Percentiles rank a stretch among this genome's conserved stretches.
phyloP scores from a whole-genome alignment of 2,113 vertebrate genomes.

The Cranoglanis bouderius region DNA sequence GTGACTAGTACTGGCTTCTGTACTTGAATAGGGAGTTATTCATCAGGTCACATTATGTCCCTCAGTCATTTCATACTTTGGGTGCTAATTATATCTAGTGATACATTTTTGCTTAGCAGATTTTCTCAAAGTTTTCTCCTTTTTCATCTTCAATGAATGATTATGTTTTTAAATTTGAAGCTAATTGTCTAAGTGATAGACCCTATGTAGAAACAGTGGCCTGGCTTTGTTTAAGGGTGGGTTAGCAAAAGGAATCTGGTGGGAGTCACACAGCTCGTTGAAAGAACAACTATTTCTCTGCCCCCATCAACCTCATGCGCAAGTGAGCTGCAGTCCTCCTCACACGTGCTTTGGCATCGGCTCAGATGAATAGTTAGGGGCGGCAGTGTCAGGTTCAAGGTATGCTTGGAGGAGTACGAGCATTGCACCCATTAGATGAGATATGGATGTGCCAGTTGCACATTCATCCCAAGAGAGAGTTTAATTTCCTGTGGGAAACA shows the following conservation, averaged over 20 bases:
- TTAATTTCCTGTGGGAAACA: conserved; percentile 29
- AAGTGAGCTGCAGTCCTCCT: conserved; percentile 44
- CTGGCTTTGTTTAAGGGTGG: conserved; percentile 42
- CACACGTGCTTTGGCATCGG: conserved; percentile 52
- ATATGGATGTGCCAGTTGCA: conserved; percentile 54
- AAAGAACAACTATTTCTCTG: conserved; percentile 47
- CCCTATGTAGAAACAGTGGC: conserved; percentile 6
- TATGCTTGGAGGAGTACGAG: conserved; percentile 61
- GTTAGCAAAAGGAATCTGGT: conserved; percentile 53
- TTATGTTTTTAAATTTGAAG: neutral
- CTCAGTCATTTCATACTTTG: neutral
- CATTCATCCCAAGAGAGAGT: conserved; percentile 42
- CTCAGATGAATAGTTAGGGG: conserved; percentile 51
- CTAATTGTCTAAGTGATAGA: neutral
- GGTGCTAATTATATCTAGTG: neutral
- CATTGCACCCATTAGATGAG: conserved; percentile 55
- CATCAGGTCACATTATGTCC: neutral
- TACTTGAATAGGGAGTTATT: conserved; percentile 13
- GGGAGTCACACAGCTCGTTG: conserved; percentile 47
- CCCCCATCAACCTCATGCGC: conserved; percentile 48
- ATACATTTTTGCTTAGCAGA: conserved; percentile 8
- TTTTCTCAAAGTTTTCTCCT: neutral
- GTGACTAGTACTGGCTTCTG: conserved; percentile 46
- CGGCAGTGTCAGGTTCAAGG: conserved; percentile 58
- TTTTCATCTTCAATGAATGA: neutral